Percentiles rank a stretch among this genome's conserved stretches.
These are phyloP conservation scores for Drosophila orena DNA, from an alignment of 1,140 invertebrate species.

Conservation along the genomic window DNA sequence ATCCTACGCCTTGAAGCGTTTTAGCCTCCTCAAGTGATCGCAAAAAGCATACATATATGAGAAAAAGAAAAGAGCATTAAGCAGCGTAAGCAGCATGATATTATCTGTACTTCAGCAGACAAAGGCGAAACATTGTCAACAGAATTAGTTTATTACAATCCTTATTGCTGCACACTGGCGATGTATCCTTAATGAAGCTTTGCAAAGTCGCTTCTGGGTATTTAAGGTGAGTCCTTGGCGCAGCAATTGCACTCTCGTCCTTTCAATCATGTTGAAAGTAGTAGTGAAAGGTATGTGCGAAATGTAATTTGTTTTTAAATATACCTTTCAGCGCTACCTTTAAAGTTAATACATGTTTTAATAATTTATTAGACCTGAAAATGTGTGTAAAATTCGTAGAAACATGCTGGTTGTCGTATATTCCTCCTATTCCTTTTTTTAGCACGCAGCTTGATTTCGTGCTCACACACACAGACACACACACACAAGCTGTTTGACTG, in stretches of 20 bases:
- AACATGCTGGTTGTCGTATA: conserved; percentile 1
- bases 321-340: not conserved
- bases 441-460: not conserved
- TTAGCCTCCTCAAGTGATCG: conserved; percentile 16
- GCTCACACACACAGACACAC: conserved; percentile 5
- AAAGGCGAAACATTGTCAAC: not conserved
- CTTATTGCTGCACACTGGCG: conserved; percentile 1
- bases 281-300: not conserved
- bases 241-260: conserved; percentile 11
- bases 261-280: conserved; percentile 19
- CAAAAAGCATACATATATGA: conserved; percentile 5
- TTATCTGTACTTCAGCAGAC: conserved; percentile 21
- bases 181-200: conserved; percentile 10
- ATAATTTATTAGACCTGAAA: conserved; percentile 1
- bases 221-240: conserved; percentile 1
- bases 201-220: not conserved
- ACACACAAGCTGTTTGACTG: not conserved
- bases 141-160: conserved; percentile 8
- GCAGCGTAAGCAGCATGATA: conserved; percentile 59
- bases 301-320: not conserved
- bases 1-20: conserved; percentile 47
- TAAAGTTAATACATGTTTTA: not conserved
- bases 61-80: conserved; percentile 40
- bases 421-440: conserved; percentile 7
- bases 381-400: conserved; percentile 9